Conservation (phyloP, 64 coral and sea anemone species). For the Montipora sp. region DNA sequence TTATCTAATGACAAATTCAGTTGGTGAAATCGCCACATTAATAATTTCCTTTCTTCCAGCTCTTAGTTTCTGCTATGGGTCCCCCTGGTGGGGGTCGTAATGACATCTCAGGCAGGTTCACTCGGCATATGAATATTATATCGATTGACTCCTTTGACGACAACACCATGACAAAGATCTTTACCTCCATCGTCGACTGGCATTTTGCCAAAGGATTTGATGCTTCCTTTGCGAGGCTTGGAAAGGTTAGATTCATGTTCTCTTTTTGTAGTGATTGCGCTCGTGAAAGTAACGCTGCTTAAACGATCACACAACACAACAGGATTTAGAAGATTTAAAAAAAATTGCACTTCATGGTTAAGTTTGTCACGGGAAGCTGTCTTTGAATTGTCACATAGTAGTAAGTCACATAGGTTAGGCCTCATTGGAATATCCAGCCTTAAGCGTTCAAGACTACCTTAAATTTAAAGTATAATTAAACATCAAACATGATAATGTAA, state of each 20-base stretch:
- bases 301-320: no score
- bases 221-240: slow-evolving; percentile 87
- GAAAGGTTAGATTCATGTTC: slow-evolving; percentile 70
- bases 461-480: no score
- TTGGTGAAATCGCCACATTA: background rate
- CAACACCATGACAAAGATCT: slow-evolving; percentile 98
- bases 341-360: no score
- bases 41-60: slow-evolving; percentile 13
- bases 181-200: slow-evolving; percentile 98
- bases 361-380: no score
- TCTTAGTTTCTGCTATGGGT: slow-evolving; percentile 96
- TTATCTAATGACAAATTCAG: background rate
- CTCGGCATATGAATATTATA: slow-evolving; percentile 91
- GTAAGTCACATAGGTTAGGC: no score
- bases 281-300: no score
- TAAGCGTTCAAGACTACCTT: no score
- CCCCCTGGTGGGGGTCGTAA: slow-evolving; percentile 97
- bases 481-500: no score
- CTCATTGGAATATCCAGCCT: no score
- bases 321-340: no score
- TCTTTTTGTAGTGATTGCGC: background rate
- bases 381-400: no score
- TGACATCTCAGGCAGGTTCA: slow-evolving; percentile 90
- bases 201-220: slow-evolving; percentile 99
- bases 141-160: slow-evolving; percentile 99